These are phyloP conservation scores for Tenthredo amoena DNA, from an alignment of 2,888 invertebrate genomes.

Conservation along the genomic window DNA sequence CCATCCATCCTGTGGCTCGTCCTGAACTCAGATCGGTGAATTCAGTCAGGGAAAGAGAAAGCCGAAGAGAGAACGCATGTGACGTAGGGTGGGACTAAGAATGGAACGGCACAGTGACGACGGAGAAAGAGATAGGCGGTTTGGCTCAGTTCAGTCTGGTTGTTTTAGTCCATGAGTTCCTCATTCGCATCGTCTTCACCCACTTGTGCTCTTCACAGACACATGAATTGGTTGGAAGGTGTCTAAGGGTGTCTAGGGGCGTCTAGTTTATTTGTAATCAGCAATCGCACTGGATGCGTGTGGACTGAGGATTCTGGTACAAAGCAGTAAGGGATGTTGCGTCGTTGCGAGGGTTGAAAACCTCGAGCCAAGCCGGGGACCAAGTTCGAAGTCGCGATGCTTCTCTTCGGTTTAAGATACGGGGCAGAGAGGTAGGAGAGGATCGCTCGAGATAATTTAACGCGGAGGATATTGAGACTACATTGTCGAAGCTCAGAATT, in stretches of 20 bases:
- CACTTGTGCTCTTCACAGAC: constrained; percentile 43
- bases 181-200: constrained; percentile 33
- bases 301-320: constrained; percentile 25
- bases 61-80: constrained; percentile 29
- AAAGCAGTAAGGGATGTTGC: constrained; percentile 21
- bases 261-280: constrained; percentile 67
- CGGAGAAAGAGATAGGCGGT: constrained; percentile 38
- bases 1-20: constrained; percentile 53
- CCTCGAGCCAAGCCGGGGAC: constrained; percentile 10
- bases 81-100: background rate
- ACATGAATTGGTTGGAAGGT: constrained; percentile 29
- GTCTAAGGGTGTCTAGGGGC: constrained; percentile 26
- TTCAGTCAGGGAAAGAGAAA: constrained; percentile 56
- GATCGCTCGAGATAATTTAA: background rate
- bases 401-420: background rate
- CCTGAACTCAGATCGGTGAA: constrained; percentile 62
- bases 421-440: background rate
- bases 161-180: constrained; percentile 8
- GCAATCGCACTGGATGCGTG: constrained; percentile 62
- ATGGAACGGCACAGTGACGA: constrained; percentile 32
- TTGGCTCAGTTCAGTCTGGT: constrained; percentile 28
- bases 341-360: constrained; percentile 26
- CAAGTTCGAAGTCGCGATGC: background rate
- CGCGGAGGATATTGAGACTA: constrained; percentile 16
- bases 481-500: constrained; percentile 10